Evolutionary conservation across 1,140 invertebrate genomes (phyloP).

Genomic region (Formica exsecta): DNA sequence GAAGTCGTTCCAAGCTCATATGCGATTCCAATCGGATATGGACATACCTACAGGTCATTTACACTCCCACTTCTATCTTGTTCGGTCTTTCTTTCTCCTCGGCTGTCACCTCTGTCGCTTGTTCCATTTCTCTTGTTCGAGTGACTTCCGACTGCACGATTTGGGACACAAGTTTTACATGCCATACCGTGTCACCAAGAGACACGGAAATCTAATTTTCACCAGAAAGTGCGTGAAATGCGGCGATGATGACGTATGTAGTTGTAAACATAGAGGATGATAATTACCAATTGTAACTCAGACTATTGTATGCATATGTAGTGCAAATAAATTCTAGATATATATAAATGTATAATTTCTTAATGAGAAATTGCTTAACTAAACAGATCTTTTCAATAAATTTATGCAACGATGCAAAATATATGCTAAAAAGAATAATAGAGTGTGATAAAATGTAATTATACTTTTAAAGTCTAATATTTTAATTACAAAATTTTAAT

Average conservation of each 20-base stretch:
- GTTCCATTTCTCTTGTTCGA: constrained; percentile 69
- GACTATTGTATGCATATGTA: constrained; percentile 32
- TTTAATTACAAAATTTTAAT: neutral
- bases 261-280: constrained; percentile 21
- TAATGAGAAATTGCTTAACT: neutral
- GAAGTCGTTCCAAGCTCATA: constrained; percentile 66
- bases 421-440: neutral
- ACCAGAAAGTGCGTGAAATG: constrained; percentile 71
- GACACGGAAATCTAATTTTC: constrained; percentile 85
- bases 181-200: constrained; percentile 82
- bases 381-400: neutral
- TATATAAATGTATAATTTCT: constrained; percentile 15
- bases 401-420: neutral
- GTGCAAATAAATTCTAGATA: constrained; percentile 20
- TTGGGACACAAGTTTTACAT: constrained; percentile 83
- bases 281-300: neutral
- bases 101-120: constrained; percentile 3
- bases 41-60: constrained; percentile 61
- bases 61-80: constrained; percentile 68
- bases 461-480: constrained; percentile 11
- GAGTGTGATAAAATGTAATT: neutral
- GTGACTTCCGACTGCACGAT: constrained; percentile 75
- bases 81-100: constrained; percentile 50
- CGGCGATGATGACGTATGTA: constrained; percentile 36
- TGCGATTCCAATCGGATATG: constrained; percentile 75